Percentiles rank a stretch among this genome's conserved stretches.
phyloP scores from a whole-genome alignment of 1,140 invertebrate species.

The Agraylea sexmaculata region DNA sequence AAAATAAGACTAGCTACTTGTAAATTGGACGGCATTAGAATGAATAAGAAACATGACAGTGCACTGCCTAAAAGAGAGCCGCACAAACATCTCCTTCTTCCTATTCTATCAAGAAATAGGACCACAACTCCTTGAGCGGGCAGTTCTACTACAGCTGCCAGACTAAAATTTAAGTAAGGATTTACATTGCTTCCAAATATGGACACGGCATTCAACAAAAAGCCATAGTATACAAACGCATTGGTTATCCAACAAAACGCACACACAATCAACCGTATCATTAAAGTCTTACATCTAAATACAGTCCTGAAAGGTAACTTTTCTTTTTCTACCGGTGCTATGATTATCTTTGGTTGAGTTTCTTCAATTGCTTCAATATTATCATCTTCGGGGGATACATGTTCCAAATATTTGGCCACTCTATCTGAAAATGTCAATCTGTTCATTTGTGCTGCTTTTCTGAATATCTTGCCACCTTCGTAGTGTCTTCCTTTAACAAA shows the following conservation, averaged over 20 bases:
- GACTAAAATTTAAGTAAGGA: slow-evolving; percentile 40
- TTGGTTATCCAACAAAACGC: slow-evolving; percentile 39
- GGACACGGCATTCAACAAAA: slow-evolving; percentile 49
- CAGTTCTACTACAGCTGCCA: slow-evolving; percentile 40
- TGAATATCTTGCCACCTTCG: slow-evolving; percentile 47
- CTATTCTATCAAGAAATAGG: slow-evolving; percentile 32
- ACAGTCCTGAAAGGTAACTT: slow-evolving; percentile 25
- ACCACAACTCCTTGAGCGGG: slow-evolving; percentile 42
- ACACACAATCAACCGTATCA: slow-evolving; percentile 36
- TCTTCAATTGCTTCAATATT: not conserved
- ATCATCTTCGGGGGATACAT: slow-evolving; percentile 5
- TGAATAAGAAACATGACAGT: slow-evolving; percentile 34
- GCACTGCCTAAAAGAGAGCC: slow-evolving; percentile 33
- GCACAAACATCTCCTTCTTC: slow-evolving; percentile 33
- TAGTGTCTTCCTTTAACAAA: slow-evolving; percentile 52
- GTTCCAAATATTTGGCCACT: slow-evolving; percentile 11
- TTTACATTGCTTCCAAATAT: slow-evolving; percentile 42
- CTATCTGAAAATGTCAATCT: slow-evolving; percentile 42
- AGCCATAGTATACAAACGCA: slow-evolving; percentile 51
- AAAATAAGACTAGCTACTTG: slow-evolving; percentile 18
- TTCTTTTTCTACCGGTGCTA: slow-evolving; percentile 4
- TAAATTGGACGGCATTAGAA: slow-evolving; percentile 6
- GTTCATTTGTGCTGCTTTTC: slow-evolving; percentile 54
- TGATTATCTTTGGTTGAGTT: not conserved
- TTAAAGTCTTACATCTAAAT: slow-evolving; percentile 29